phyloP scores from a whole-genome alignment of 2,113 vertebrate genomes.

The Larimichthys crocea region DNA sequence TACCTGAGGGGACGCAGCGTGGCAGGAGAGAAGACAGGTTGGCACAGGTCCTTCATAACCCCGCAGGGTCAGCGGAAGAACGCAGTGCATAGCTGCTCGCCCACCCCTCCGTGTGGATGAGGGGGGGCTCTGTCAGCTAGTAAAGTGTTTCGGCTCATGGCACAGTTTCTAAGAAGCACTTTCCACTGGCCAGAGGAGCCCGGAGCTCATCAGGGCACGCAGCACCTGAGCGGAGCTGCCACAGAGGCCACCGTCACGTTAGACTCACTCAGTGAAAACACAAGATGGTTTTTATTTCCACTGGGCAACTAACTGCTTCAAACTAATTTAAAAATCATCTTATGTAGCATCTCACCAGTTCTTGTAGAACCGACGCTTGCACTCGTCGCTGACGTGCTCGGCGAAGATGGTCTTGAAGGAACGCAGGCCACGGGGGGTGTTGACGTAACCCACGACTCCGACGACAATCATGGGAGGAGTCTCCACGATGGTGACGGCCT shows the following conservation, averaged over 20 bases:
- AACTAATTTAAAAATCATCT: fast-evolving
- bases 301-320: slow-evolving; percentile 71
- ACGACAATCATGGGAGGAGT: slow-evolving; percentile 97
- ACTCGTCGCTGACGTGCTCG: slow-evolving; percentile 97
- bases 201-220: slow-evolving; percentile 93
- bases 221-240: slow-evolving; percentile 95
- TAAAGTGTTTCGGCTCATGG: slow-evolving; percentile 88
- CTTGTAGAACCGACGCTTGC: slow-evolving; percentile 98
- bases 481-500: slow-evolving; percentile 96
- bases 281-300: slow-evolving; percentile 11
- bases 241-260: slow-evolving; percentile 73
- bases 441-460: slow-evolving; percentile 92
- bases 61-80: slow-evolving; percentile 81
- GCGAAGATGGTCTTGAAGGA: slow-evolving; percentile 97
- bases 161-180: slow-evolving; percentile 91
- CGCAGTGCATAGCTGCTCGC: slow-evolving; percentile 77
- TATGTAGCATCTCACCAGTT: slow-evolving; percentile 90
- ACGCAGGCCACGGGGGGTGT: slow-evolving; percentile 94
- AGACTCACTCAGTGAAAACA: slow-evolving; percentile 70
- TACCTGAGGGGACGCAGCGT: slow-evolving; percentile 88
- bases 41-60: slow-evolving; percentile 84
- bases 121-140: slow-evolving; percentile 49
- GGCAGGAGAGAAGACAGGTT: slow-evolving; percentile 72
- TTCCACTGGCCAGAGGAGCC: slow-evolving; percentile 98
- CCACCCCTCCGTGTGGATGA: not conserved